Percentiles rank a stretch among this genome's conserved stretches.
These are phyloP conservation scores for Loxodonta africana DNA, from an alignment of 2,113 vertebrate species.

Conservation along the genomic window DNA sequence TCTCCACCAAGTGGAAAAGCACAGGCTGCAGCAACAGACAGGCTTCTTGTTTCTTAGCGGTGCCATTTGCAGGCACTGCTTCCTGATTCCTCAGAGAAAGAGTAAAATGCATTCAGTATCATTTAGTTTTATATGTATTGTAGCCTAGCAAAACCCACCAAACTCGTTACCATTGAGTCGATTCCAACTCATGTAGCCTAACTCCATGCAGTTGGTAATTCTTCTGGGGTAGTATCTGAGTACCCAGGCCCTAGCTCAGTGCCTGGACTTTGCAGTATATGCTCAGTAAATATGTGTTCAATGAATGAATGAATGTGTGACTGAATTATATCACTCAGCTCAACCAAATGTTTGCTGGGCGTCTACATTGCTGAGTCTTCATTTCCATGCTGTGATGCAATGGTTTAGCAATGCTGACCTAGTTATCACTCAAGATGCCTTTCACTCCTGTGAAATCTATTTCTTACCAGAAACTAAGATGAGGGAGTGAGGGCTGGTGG, in stretches of 20 bases:
- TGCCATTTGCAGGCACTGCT: background rate
- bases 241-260: background rate
- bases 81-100: background rate
- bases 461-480: constrained; percentile 7
- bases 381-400: background rate
- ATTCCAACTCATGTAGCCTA: too few relatives aligned
- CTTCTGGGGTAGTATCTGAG: background rate
- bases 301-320: background rate
- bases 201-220: background rate
- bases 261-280: background rate
- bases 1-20: background rate
- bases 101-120: background rate
- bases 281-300: background rate
- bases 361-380: background rate
- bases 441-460: background rate
- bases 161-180: too few relatives aligned
- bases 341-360: background rate
- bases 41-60: background rate
- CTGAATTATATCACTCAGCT: background rate
- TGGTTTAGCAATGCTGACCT: background rate
- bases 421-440: background rate
- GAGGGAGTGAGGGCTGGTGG: background rate
- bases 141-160: too few relatives aligned
- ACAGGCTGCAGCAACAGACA: background rate
- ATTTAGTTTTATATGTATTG: background rate